These are phyloP conservation scores for Scolopax mira DNA, from an alignment of 2,113 vertebrate species.

Conservation along the genomic window DNA sequence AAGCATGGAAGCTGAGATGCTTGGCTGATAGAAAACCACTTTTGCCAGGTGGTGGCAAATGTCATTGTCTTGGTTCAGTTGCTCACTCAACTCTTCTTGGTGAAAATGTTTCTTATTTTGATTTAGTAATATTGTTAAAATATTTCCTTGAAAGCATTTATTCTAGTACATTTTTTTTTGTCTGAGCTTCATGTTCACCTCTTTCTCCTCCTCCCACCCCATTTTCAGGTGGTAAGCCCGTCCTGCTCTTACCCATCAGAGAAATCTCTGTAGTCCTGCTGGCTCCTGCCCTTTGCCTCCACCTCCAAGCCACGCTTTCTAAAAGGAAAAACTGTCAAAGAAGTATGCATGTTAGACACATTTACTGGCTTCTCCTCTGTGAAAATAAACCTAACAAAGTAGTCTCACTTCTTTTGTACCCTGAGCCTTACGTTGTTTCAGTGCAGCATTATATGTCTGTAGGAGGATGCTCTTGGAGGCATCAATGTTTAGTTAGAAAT, in stretches of 20 bases:
- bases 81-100: neutral
- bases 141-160: neutral
- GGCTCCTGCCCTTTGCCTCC: neutral
- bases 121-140: neutral
- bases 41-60: neutral
- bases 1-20: neutral
- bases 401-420: neutral
- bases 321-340: neutral
- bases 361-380: neutral
- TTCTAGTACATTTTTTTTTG: neutral
- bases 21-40: neutral
- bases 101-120: neutral
- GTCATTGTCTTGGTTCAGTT: neutral
- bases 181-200: neutral
- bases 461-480: neutral
- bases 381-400: neutral
- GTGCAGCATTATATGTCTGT: neutral
- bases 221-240: too few species aligned
- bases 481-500: neutral
- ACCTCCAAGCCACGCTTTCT: neutral
- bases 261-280: neutral
- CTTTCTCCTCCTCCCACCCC: neutral
- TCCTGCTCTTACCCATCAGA: neutral
- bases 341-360: neutral
- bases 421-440: neutral